These are phyloP conservation scores for Coreius guichenoti DNA, from an alignment of 2,797 vertebrate species.

Conservation along the genomic window DNA sequence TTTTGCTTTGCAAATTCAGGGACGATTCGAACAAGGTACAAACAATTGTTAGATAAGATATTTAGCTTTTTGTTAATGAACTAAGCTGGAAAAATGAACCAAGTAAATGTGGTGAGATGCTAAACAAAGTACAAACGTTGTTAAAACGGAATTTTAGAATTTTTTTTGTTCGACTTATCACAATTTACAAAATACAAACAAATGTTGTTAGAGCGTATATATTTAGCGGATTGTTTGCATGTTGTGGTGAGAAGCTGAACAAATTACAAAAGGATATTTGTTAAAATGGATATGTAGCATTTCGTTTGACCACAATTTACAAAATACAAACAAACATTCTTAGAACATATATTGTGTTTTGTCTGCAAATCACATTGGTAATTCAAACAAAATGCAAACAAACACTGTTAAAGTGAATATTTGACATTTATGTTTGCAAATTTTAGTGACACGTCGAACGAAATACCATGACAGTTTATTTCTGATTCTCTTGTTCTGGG, in stretches of 20 bases:
- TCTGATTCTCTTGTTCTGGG: slow-evolving; percentile 23
- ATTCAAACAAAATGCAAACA: not conserved
- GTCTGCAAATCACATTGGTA: not conserved
- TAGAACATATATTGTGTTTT: not conserved
- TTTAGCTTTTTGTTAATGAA: no score
- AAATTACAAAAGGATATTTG: no score
- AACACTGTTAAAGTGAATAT: not conserved
- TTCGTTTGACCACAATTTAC: not conserved
- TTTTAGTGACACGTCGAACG: not conserved
- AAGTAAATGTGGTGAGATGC: not conserved
- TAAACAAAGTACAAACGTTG: not conserved
- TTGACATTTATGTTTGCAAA: not conserved
- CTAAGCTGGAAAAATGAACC: not conserved
- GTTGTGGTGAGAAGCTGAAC: not conserved
- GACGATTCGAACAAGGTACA: not conserved
- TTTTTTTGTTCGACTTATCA: not conserved
- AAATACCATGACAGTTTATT: not conserved
- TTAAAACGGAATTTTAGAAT: not conserved
- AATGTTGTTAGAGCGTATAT: not conserved
- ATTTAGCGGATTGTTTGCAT: not conserved
- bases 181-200: not conserved
- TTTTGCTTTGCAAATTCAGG: no score
- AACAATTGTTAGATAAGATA: not conserved
- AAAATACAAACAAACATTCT: not conserved
- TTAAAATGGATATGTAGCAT: no score